Conservation (phyloP, 2,113 vertebrate species). For the Proteles cristata region DNA sequence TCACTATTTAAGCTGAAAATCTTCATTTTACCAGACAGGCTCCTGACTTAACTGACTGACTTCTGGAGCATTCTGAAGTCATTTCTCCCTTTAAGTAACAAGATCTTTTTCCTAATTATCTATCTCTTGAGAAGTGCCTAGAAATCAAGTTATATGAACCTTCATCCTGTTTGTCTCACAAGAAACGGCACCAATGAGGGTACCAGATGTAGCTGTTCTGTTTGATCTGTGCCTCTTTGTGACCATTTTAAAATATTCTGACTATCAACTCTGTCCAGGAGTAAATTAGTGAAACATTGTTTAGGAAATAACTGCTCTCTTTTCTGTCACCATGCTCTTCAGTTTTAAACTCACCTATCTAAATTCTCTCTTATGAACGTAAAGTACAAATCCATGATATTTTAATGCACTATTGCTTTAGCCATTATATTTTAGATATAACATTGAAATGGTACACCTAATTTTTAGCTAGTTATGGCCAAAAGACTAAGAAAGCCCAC, state of each 20-base stretch:
- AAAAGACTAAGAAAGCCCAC: constrained; percentile 34
- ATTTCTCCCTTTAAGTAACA: background rate
- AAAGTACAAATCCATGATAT: background rate
- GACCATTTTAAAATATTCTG: background rate
- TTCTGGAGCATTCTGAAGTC: background rate
- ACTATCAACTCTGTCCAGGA: background rate
- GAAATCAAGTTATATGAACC: background rate
- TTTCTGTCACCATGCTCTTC: background rate
- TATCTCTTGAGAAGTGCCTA: background rate
- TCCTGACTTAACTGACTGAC: background rate
- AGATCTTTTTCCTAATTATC: background rate
- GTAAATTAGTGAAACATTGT: background rate
- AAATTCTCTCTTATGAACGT: constrained; percentile 1
- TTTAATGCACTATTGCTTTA: background rate
- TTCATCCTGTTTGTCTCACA: background rate
- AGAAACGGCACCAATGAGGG: background rate
- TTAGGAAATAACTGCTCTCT: background rate
- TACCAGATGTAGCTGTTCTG: background rate
- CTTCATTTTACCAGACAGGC: constrained; percentile 5
- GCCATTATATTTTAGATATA: constrained; percentile 20
- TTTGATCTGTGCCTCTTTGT: background rate
- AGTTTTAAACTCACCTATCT: constrained; percentile 1
- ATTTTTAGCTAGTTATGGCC: background rate
- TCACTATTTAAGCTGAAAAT: constrained; percentile 3
- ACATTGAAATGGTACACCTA: background rate